Conservation (phyloP, 1,140 invertebrate genomes). For the Lanistes nyassanus region DNA sequence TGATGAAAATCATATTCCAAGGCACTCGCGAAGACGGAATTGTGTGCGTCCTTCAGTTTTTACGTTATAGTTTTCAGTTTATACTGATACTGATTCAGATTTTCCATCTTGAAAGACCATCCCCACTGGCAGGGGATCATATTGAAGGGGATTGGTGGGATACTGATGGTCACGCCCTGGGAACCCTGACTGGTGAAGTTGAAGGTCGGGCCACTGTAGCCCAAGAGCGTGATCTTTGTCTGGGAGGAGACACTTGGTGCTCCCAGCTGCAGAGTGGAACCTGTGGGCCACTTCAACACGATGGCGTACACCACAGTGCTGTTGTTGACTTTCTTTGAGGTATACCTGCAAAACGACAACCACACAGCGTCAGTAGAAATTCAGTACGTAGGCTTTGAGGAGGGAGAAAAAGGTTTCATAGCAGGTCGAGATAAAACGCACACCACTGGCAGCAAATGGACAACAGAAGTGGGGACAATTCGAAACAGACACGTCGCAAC, state of each 20-base stretch:
- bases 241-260: conserved; percentile 24
- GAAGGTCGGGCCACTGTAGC: conserved; percentile 33
- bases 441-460: too few relatives aligned
- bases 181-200: conserved; percentile 19
- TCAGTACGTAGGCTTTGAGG: too few relatives aligned
- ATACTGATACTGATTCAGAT: conserved; percentile 9
- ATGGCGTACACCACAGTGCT: conserved; percentile 74
- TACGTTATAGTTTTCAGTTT: too few relatives aligned
- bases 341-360: conserved; percentile 42
- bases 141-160: conserved; percentile 41
- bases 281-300: conserved; percentile 56
- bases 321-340: conserved; percentile 68
- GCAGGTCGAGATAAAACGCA: too few relatives aligned
- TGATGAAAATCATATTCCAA: too few relatives aligned
- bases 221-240: conserved; percentile 41
- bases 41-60: too few relatives aligned
- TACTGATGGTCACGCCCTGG: conserved; percentile 36
- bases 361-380: too few relatives aligned
- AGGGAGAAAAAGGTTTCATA: too few relatives aligned
- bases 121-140: conserved; percentile 48
- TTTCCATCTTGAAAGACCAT: conserved; percentile 45
- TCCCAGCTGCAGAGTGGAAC: conserved; percentile 32
- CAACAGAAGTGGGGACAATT: too few relatives aligned
- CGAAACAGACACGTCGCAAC: too few relatives aligned
- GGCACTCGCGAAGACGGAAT: too few relatives aligned